Base-by-base conservation (phyloP, 2,888 invertebrate genomes). In the Tupiocoris notatus region DNA sequence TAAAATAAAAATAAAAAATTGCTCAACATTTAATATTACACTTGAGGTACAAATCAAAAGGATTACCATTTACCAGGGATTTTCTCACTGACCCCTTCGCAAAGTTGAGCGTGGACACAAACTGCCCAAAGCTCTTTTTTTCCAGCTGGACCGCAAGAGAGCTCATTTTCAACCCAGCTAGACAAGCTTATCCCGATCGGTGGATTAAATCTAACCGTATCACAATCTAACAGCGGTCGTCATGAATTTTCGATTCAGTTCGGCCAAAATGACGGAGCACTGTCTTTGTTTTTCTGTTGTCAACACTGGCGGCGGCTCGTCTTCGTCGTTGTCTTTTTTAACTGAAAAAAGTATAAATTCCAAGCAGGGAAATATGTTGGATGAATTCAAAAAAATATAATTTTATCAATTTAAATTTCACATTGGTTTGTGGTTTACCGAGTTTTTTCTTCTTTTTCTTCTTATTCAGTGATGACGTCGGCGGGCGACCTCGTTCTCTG, bases 161-260 rank as follows among this genome's bases (percentile, higher is more conserved):
- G n/a, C n/a, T n/a, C n/a, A n/a, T n/a, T n/a, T n/a, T n/a, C n/a
- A n/a, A n/a, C n/a, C n/a, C n/a, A n/a, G n/a, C n/a, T n/a, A n/a
- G n/a, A n/a, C n/a, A n/a, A n/a, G n/a, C n/a, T n/a, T n/a, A n/a
- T n/a, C n/a, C n/a, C n/a, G n/a, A n/a, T n/a, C n/a, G n/a, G n/a
- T n/a, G n/a, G n/a, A n/a, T n/a, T n/a, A n/a, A n/a, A n/a, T n/a
- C n/a, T n/a, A n/a, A n/a, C n/a, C n/a, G n/a, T n/a, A n/a, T 71
- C 17, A 75, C 23, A 63, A 58, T 79, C 89, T 90, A 91, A 92
- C 92, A 0, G 89, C 90, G 23, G 91, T 91, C 0, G 89, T 85
- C 22, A 87, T 85, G 86, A 93, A 89, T 84, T 93, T 93, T 76
- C 92, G 86, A 83, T 94, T 94, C 75, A 94, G 87, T 84, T 94